phyloP scores from a whole-genome alignment of 2,113 vertebrate species.

The Anolis carolinensis region DNA sequence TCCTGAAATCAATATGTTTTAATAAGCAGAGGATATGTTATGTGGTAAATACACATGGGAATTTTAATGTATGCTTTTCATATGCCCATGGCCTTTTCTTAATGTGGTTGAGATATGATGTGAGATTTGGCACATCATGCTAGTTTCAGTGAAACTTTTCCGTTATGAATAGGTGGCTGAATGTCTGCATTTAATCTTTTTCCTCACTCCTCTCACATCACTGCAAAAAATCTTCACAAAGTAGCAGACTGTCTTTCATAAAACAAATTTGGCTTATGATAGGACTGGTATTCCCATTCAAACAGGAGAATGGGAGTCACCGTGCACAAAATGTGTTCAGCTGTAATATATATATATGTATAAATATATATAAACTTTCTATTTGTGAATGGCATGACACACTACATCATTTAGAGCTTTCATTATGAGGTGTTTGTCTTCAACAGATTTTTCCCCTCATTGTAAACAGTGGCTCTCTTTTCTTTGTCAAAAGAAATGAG shows the following conservation, averaged over 20 bases:
- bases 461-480: slow-evolving; percentile 56
- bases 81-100: neutral
- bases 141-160: slow-evolving; percentile 26
- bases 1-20: neutral
- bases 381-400: slow-evolving; percentile 96
- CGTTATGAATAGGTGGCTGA: slow-evolving; percentile 35
- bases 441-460: slow-evolving; percentile 62
- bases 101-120: slow-evolving; percentile 11
- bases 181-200: slow-evolving; percentile 22
- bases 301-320: slow-evolving; percentile 49
- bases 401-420: slow-evolving; percentile 84
- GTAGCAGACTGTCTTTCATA: slow-evolving; percentile 64
- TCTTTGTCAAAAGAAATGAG: slow-evolving; percentile 45
- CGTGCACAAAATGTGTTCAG: slow-evolving; percentile 44
- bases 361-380: slow-evolving; percentile 42
- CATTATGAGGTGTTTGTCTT: slow-evolving; percentile 66
- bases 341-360: slow-evolving; percentile 50
- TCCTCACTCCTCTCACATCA: slow-evolving; percentile 3
- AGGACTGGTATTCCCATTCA: slow-evolving; percentile 39
- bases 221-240: slow-evolving; percentile 52
- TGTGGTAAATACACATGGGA: neutral
- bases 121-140: neutral
- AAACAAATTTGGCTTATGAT: slow-evolving; percentile 67
- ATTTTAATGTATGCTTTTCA: neutral
- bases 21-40: neutral